A percentile compares a stretch with the other conserved stretches of the same genome.
Evolutionary conservation across 2,888 invertebrate species (phyloP).

Genomic region (Sialis fuliginosa): DNA sequence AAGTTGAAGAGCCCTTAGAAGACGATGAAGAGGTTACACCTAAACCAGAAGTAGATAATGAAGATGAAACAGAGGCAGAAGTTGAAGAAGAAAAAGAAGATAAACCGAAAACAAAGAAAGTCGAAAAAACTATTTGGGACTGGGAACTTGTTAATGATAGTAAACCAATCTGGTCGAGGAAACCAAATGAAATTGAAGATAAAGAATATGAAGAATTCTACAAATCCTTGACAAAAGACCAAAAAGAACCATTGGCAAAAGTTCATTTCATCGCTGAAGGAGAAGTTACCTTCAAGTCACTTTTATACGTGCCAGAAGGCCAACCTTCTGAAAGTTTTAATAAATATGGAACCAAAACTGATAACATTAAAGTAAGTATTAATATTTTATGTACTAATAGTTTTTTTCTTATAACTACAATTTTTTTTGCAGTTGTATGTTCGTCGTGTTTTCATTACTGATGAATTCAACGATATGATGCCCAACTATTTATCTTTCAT

Average conservation of each 20-base stretch:
- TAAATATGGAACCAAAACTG: constrained; percentile 84
- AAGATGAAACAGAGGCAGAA: constrained; percentile 29
- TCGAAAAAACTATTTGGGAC: constrained; percentile 94
- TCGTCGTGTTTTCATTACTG: constrained; percentile 95
- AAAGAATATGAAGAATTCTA: constrained; percentile 92
- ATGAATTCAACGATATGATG: constrained; percentile 99
- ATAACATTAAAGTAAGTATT: constrained; percentile 64
- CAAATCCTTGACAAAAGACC: constrained; percentile 83
- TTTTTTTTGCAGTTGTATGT: constrained; percentile 56
- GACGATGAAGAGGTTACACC: constrained; percentile 20
- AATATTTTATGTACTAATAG: background rate
- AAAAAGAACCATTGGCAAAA: constrained; percentile 63
- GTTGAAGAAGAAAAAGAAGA: constrained; percentile 58
- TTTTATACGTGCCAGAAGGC: constrained; percentile 80
- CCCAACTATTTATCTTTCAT: constrained; percentile 93
- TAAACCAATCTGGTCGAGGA: constrained; percentile 98
- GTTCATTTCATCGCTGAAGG: constrained; percentile 98
- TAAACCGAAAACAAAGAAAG: constrained; percentile 68
- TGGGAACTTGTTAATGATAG: constrained; percentile 94
- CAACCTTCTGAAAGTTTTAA: constrained; percentile 91
- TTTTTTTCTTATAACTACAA: background rate
- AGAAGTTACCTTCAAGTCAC: constrained; percentile 95
- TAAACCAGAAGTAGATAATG: constrained; percentile 23
- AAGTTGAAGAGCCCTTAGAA: constrained; percentile 50
- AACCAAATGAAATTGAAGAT: constrained; percentile 65